Evolutionary conservation across 2,113 vertebrate genomes (phyloP).

Genomic region (Aegotheles bennettii): DNA sequence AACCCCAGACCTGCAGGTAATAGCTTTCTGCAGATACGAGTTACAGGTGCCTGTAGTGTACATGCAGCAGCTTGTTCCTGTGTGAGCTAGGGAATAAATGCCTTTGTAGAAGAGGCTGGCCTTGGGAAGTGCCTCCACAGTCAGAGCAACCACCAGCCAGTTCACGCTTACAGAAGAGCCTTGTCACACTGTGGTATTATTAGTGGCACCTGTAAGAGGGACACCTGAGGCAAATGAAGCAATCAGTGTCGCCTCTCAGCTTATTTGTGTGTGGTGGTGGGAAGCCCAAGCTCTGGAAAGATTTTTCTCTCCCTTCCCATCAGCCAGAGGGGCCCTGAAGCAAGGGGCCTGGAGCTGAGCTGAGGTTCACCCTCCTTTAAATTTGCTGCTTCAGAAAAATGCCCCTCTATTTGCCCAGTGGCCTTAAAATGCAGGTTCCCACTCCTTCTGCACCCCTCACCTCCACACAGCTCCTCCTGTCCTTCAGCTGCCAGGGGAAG

Average conservation of each 20-base stretch:
- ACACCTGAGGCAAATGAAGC: neutral
- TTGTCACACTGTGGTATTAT: neutral
- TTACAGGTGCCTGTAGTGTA: neutral
- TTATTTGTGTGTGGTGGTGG: neutral
- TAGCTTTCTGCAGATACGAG: neutral
- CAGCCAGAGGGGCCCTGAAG: neutral
- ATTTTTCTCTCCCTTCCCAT: neutral
- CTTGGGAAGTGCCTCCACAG: neutral
- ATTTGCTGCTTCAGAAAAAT: neutral
- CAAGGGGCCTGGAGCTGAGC: fast-evolving
- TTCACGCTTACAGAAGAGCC: neutral
- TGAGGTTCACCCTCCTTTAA: neutral
- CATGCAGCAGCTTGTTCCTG: neutral
- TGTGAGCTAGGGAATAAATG: neutral
- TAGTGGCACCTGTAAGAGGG: neutral
- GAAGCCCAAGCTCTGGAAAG: neutral
- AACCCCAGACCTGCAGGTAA: neutral
- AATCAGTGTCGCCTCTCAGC: neutral
- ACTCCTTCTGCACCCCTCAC: neutral
- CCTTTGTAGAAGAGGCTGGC: neutral
- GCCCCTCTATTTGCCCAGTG: neutral
- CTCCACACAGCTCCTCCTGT: neutral
- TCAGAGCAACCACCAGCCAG: neutral
- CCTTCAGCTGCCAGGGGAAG: neutral
- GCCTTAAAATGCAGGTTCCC: neutral